Conservation (phyloP, 2,888 invertebrate species). For the Tiliacea aurago region DNA sequence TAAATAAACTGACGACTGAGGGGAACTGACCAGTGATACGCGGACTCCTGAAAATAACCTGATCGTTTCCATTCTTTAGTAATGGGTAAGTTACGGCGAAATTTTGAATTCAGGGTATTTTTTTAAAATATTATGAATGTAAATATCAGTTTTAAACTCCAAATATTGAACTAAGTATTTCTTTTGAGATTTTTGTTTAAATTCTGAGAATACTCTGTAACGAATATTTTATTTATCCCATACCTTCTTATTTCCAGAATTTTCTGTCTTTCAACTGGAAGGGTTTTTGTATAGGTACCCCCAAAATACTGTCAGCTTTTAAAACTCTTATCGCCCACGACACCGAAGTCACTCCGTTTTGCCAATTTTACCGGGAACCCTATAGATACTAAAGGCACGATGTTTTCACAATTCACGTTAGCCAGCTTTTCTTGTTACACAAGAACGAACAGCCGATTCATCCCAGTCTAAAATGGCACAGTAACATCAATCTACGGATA, state of each 20-base stretch:
- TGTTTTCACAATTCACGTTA: slow-evolving; percentile 33
- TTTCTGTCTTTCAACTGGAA: too few species aligned
- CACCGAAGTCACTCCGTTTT: slow-evolving; percentile 4
- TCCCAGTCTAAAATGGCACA: slow-evolving; percentile 33
- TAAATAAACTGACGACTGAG: too few species aligned
- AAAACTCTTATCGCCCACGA: not conserved
- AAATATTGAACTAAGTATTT: not conserved
- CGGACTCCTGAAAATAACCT: not conserved
- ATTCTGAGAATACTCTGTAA: too few species aligned
- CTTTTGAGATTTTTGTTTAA: too few species aligned
- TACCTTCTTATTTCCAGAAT: not conserved
- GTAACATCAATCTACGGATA: slow-evolving; percentile 50
- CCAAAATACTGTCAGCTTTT: not conserved
- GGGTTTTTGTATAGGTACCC: not conserved
- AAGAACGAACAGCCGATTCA: slow-evolving; percentile 38
- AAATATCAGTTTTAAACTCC: not conserved
- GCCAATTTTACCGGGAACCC: not conserved
- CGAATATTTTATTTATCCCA: not conserved
- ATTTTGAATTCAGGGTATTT: not conserved
- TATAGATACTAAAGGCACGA: not conserved
- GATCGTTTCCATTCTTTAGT: not conserved
- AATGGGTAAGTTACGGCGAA: not conserved
- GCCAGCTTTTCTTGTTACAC: slow-evolving; percentile 39
- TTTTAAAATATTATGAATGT: not conserved
- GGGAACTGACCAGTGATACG: too few species aligned